phyloP scores from a whole-genome alignment of 2,888 invertebrate genomes.

The Pseudoips prasinana region DNA sequence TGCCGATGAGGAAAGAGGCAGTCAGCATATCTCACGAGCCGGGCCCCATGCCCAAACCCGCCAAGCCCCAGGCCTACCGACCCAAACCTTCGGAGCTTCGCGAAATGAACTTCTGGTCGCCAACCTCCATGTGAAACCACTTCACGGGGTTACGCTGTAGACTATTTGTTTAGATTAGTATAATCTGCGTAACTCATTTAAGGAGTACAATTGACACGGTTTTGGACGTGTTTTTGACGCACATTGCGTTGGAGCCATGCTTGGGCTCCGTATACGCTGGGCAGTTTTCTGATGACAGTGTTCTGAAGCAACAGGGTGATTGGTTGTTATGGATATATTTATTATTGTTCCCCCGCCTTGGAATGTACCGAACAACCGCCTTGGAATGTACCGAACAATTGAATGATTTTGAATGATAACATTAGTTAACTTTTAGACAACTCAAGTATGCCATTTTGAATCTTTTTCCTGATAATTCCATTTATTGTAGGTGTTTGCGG shows the following conservation, averaged over 20 bases:
- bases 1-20: slow-evolving; percentile 48
- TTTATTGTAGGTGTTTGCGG: not conserved
- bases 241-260: slow-evolving; percentile 12
- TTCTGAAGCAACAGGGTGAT: slow-evolving; percentile 22
- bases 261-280: slow-evolving; percentile 11
- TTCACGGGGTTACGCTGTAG: slow-evolving; percentile 22
- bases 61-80: slow-evolving; percentile 46
- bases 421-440: too few relatives aligned
- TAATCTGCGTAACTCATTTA: slow-evolving; percentile 26
- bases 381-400: too few relatives aligned
- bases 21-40: slow-evolving; percentile 34
- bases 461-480: not conserved
- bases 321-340: too few relatives aligned
- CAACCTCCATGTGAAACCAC: slow-evolving; percentile 87
- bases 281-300: slow-evolving; percentile 19
- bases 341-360: too few relatives aligned
- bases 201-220: slow-evolving; percentile 23
- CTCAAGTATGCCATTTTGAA: too few relatives aligned
- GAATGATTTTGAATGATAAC: too few relatives aligned
- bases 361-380: too few relatives aligned
- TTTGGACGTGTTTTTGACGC: slow-evolving; percentile 16
- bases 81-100: slow-evolving; percentile 84
- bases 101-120: slow-evolving; percentile 94
- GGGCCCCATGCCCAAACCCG: slow-evolving; percentile 41
- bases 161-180: slow-evolving; percentile 24